Conservation (phyloP, 2,797 vertebrate species). For the Aldrovandia affinis region DNA sequence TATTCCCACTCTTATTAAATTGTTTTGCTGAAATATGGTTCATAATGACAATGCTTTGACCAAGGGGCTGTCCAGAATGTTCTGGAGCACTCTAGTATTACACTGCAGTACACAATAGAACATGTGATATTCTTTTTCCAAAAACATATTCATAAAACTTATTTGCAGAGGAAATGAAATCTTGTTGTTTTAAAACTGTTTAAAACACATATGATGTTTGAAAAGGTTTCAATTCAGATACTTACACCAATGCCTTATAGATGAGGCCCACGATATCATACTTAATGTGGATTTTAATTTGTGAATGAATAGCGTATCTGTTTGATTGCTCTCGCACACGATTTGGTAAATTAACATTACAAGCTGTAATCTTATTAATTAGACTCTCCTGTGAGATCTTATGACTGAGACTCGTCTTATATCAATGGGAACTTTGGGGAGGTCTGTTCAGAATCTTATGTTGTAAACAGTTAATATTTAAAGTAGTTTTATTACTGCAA, state of each 20-base stretch:
- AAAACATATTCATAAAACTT: background rate
- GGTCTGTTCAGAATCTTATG: constrained; percentile 29
- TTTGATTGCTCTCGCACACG: background rate
- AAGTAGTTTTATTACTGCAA: constrained; percentile 40
- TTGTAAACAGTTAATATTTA: constrained; percentile 44
- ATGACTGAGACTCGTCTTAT: background rate
- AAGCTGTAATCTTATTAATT: background rate
- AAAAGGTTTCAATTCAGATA: background rate
- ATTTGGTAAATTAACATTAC: background rate
- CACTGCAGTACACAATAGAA: background rate
- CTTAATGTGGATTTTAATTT: background rate
- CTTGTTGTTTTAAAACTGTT: background rate
- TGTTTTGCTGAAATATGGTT: background rate
- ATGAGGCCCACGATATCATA: background rate
- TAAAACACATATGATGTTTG: background rate
- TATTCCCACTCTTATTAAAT: background rate
- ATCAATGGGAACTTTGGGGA: no score
- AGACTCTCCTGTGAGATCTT: background rate
- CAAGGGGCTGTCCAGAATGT: background rate
- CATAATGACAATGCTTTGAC: background rate
- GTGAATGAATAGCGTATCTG: background rate
- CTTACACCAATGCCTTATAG: background rate
- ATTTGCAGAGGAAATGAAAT: background rate
- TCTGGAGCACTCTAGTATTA: background rate
- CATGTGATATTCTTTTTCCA: background rate